Evolutionary conservation across 2,888 invertebrate species (phyloP).

Genomic region (Criorhina ranunculi): DNA sequence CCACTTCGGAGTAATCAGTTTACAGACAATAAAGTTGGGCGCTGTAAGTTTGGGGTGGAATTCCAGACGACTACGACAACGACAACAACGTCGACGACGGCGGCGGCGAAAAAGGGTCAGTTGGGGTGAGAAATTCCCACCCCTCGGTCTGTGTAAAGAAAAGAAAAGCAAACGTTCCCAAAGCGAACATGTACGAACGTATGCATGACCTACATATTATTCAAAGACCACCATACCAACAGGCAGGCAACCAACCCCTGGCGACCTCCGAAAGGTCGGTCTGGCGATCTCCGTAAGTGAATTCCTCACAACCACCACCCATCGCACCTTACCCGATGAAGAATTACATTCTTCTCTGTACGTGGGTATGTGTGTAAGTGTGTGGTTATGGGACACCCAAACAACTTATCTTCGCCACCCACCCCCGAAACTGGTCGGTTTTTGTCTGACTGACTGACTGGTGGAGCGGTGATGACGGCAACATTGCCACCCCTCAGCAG

Average conservation of each 20-base stretch:
- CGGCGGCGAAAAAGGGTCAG: constrained; percentile 54
- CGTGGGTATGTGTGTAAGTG: not conserved
- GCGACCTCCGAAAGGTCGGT: constrained; percentile 56
- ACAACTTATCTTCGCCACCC: constrained; percentile 65
- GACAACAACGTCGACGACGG: constrained; percentile 26
- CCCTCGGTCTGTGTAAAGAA: constrained; percentile 30
- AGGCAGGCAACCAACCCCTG: constrained; percentile 24
- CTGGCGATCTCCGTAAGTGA: constrained; percentile 47
- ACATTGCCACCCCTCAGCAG: constrained; percentile 41
- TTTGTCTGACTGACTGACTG: constrained; percentile 70
- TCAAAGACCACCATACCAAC: constrained; percentile 47
- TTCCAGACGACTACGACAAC: constrained; percentile 42
- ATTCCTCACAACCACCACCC: constrained; percentile 47
- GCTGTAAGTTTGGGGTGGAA: constrained; percentile 65
- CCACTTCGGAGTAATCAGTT: constrained; percentile 71
- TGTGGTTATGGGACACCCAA: constrained; percentile 56
- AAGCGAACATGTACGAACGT: constrained; percentile 16
- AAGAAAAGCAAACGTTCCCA: constrained; percentile 31
- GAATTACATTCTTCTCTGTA: constrained; percentile 46
- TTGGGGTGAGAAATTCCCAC: constrained; percentile 48
- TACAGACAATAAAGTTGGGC: constrained; percentile 74
- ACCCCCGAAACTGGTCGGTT: constrained; percentile 49
- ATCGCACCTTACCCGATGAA: constrained; percentile 50
- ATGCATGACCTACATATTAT: constrained; percentile 74
- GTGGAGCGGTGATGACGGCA: constrained; percentile 62